Percentiles rank a stretch among this genome's conserved stretches.
These are phyloP conservation scores for Drosophila antonietae DNA, from an alignment of 2,888 invertebrate species.

Conservation along the genomic window DNA sequence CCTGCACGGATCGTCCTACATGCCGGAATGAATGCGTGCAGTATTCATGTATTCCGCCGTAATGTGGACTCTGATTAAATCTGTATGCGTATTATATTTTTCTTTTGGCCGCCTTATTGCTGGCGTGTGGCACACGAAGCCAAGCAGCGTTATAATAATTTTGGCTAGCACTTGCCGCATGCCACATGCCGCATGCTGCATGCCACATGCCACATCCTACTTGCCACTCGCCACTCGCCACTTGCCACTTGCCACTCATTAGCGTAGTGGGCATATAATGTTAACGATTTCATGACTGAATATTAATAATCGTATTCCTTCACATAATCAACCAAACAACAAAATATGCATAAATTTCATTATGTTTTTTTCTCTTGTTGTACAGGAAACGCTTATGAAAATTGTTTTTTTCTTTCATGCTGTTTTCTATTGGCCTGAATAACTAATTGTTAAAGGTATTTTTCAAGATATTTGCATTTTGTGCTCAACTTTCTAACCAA, in stretches of 20 bases:
- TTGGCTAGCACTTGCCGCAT: conserved; percentile 13
- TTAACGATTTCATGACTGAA: neutral
- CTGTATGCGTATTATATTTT: conserved; percentile 36
- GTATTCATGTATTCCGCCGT: conserved; percentile 38
- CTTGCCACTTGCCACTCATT: conserved; percentile 17
- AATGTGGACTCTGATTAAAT: conserved; percentile 44
- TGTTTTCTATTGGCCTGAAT: neutral
- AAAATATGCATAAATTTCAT: neutral
- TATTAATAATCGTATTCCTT: conserved; percentile 1
- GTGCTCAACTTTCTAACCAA: too few species aligned
- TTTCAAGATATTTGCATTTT: neutral
- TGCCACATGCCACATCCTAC: neutral
- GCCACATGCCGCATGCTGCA: neutral
- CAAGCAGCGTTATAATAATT: conserved; percentile 30
- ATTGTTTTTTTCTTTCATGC: neutral
- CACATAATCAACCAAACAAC: neutral
- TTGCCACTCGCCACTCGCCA: conserved; percentile 15
- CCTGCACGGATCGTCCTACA: conserved; percentile 1
- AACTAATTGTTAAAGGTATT: neutral
- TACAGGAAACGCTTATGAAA: neutral
- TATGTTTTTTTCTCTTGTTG: neutral
- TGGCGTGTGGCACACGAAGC: conserved; percentile 30
- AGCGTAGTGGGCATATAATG: conserved; percentile 19
- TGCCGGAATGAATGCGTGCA: conserved; percentile 15
- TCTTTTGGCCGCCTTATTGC: conserved; percentile 23